phyloP scores from a whole-genome alignment of 2,888 invertebrate species.

The Lochmaea capreae region DNA sequence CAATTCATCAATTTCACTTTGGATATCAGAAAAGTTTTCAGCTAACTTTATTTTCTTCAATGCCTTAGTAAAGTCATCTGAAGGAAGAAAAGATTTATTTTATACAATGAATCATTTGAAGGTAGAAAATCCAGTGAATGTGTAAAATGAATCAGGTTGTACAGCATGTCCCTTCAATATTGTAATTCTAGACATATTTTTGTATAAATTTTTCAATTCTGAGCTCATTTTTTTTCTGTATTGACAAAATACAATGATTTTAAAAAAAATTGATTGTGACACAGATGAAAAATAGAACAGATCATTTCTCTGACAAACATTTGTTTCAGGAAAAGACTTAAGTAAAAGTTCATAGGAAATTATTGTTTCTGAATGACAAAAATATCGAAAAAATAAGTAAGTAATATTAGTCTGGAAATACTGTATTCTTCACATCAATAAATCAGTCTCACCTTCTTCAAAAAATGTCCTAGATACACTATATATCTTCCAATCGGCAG shows the following conservation, averaged over 20 bases:
- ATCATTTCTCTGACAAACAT: too few relatives aligned
- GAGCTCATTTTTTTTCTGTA: not conserved
- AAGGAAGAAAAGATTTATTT: slow-evolving; percentile 12
- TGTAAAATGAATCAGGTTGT: too few relatives aligned
- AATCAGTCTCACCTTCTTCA: slow-evolving; percentile 22
- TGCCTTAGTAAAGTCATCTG: slow-evolving; percentile 21
- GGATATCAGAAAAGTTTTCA: slow-evolving; percentile 26
- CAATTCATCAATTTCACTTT: slow-evolving; percentile 26
- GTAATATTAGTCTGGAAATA: not conserved
- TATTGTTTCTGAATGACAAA: too few relatives aligned
- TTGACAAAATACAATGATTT: too few relatives aligned
- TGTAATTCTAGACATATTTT: too few relatives aligned
- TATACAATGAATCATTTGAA: slow-evolving; percentile 7
- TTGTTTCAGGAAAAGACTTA: too few relatives aligned
- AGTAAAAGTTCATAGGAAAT: too few relatives aligned
- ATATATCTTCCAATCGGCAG: slow-evolving; percentile 16
- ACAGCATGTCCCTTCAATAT: too few relatives aligned
- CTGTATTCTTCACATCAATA: not conserved
- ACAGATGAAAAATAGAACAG: too few relatives aligned
- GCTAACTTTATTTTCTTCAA: slow-evolving; percentile 17
- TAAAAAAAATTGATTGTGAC: too few relatives aligned
- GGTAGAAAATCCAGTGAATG: too few relatives aligned
- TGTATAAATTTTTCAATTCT: too few relatives aligned
- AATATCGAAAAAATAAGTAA: not conserved
- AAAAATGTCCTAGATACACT: slow-evolving; percentile 19